These are phyloP conservation scores for Salmo trutta DNA, from an alignment of 2,797 vertebrate species.

Conservation along the genomic window DNA sequence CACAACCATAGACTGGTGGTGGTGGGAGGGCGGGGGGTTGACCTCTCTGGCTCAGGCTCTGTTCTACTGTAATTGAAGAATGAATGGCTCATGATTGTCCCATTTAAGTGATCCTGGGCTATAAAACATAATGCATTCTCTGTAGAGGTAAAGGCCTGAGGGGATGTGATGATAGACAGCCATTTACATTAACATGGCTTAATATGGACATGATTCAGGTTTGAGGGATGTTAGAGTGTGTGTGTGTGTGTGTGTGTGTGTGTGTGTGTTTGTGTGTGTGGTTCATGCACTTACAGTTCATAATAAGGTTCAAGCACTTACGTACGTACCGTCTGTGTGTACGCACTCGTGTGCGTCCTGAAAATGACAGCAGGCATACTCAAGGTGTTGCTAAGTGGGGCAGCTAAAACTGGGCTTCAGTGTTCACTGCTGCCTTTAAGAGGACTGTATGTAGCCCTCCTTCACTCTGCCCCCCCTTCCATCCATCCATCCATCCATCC, in stretches of 20 bases:
- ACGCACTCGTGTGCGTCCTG: conserved; percentile 14
- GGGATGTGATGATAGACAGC: conserved; percentile 36
- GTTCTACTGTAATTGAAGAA: background rate
- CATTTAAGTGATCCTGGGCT: conserved; percentile 13
- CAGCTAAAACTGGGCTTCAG: conserved; percentile 40
- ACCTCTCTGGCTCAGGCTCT: background rate
- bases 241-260: background rate
- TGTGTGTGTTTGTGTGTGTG: conserved; percentile 9
- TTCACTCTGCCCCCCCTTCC: background rate
- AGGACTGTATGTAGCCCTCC: background rate
- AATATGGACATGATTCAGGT: conserved; percentile 37
- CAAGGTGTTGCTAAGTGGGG: conserved; percentile 42
- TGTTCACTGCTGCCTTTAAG: conserved; percentile 16
- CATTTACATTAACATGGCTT: conserved; percentile 45
- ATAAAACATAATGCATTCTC: conserved; percentile 40
- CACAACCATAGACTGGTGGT: background rate
- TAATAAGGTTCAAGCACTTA: too few species aligned
- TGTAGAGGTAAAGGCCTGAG: conserved; percentile 32
- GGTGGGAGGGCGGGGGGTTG: background rate
- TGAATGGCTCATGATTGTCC: background rate
- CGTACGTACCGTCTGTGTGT: conserved; percentile 14
- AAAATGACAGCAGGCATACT: conserved; percentile 17
- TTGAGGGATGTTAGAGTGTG: conserved; percentile 9
- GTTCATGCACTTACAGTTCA: background rate
- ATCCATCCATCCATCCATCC: background rate